Percentiles rank a stretch among this genome's conserved stretches.
Evolutionary conservation across 2,113 vertebrate species (phyloP).

Genomic region (Gambusia holbrooki): DNA sequence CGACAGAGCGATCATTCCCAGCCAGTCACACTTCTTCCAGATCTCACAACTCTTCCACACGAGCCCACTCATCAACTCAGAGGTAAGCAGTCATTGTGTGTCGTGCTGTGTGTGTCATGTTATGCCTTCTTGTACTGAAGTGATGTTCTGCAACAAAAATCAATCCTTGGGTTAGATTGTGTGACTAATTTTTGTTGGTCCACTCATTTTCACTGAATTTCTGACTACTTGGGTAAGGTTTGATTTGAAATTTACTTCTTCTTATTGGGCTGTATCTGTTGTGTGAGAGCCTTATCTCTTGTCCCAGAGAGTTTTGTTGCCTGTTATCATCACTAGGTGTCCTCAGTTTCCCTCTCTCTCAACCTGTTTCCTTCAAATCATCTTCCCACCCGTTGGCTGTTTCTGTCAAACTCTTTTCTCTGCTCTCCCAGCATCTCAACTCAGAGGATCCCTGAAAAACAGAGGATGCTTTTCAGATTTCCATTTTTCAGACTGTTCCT

Average conservation of each 20-base stretch:
- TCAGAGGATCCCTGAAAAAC: too few relatives aligned
- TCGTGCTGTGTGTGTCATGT: neutral
- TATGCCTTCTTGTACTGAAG: neutral
- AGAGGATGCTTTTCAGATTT: too few relatives aligned
- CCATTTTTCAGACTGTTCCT: too few relatives aligned
- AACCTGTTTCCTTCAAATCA: neutral
- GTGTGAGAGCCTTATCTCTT: neutral
- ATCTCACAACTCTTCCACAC: conserved; percentile 94
- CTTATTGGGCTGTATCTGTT: neutral
- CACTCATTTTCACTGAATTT: neutral
- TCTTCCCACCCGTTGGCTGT: neutral
- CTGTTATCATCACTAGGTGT: neutral
- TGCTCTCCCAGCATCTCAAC: neutral
- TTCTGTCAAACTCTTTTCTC: too few relatives aligned
- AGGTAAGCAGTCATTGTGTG: conserved; percentile 76
- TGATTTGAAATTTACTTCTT: neutral
- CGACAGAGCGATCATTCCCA: conserved; percentile 90
- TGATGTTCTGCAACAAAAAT: neutral
- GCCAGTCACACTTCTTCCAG: conserved; percentile 95
- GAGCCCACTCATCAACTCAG: conserved; percentile 93
- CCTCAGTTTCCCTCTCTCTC: neutral
- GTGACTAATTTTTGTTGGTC: neutral
- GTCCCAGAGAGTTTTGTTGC: neutral
- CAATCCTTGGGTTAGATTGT: neutral
- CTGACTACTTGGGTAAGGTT: neutral